Percentiles rank a stretch among this genome's conserved stretches.
Conservation (phyloP, 2,888 invertebrate species). For the Mythimna albipuncta region DNA sequence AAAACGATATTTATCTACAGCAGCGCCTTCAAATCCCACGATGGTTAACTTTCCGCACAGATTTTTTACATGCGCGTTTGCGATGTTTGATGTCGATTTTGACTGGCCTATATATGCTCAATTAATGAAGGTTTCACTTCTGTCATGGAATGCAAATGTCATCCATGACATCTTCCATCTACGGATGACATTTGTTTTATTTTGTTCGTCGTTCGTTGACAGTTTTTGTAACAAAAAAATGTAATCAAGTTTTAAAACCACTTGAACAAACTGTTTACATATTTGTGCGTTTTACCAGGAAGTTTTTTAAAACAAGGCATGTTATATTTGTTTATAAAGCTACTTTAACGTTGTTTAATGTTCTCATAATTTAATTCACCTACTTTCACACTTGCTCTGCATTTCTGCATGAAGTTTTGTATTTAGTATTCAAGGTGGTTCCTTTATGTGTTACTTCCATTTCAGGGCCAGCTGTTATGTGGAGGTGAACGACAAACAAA, state of each 20-base stretch:
- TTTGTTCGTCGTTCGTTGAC: slow-evolving; percentile 2
- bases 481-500: slow-evolving; percentile 24
- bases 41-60: no score
- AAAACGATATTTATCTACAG: no score
- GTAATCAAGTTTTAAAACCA: not conserved
- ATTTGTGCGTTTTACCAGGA: slow-evolving; percentile 16
- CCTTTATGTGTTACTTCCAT: slow-evolving; percentile 36
- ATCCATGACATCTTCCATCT: no score
- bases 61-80: no score
- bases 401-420: slow-evolving; percentile 15
- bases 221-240: slow-evolving; percentile 10
- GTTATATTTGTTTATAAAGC: slow-evolving; percentile 11
- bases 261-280: not conserved
- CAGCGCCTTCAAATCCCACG: no score
- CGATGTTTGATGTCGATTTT: no score
- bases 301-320: slow-evolving; percentile 20
- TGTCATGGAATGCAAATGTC: not conserved
- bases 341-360: not conserved
- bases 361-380: slow-evolving; percentile 2
- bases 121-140: not conserved
- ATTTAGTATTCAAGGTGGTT: slow-evolving; percentile 37
- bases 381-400: slow-evolving; percentile 38
- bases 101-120: no score
- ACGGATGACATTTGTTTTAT: not conserved
- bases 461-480: slow-evolving; percentile 75